Base-by-base conservation (phyloP, 2,888 invertebrate genomes). In the Saturnia japonica region DNA sequence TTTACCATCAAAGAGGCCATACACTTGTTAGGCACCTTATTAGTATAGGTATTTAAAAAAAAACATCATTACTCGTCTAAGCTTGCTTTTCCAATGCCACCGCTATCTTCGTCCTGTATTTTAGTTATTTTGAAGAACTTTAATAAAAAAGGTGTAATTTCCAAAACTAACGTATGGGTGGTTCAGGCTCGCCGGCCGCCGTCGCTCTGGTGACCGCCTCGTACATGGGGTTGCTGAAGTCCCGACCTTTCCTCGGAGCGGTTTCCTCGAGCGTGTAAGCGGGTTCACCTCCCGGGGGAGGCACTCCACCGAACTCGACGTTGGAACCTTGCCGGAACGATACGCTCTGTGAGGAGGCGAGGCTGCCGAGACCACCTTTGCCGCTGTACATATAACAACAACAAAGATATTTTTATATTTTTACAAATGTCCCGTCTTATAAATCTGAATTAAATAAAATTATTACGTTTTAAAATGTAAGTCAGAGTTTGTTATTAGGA, bases 221-320 rank as follows among this genome's bases (percentile, higher is more conserved):
- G 90, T 99, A 99, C 97, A 99, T 99, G 68, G 99, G 99, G 94
- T 99, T 99, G 84, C 98, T 97, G 94, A 99, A 99, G 91, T 99
- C 99, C 70, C 99, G 95, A 72, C 96, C 96, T 89, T 97, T 98
- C 78, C 96, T 95, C 78, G 87, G 82, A 47, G 82, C 80, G 47
- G 84, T 95, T 74, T 97, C 97, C 81, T 97, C 97, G 81, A 98
- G 85, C 70, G 93, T 96, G 89, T 97, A 97, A 72, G 97, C 97
- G 60, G 96, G 96, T 83, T 97, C 97, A 51, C 96, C 90, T 14
- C 96, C 96, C 70, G 85, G 82, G 47, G 83, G 76, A 51, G 85
- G 76, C 83, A 87, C 82, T 79, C 93, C 95, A 57, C 95, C 96
- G 91, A 98, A 98, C 91, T 98, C 98, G 64, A 98, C 98, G 90